Percentiles rank a stretch among this genome's conserved stretches.
phyloP scores from a whole-genome alignment of 2,797 vertebrate species.

The Nasua narica region DNA sequence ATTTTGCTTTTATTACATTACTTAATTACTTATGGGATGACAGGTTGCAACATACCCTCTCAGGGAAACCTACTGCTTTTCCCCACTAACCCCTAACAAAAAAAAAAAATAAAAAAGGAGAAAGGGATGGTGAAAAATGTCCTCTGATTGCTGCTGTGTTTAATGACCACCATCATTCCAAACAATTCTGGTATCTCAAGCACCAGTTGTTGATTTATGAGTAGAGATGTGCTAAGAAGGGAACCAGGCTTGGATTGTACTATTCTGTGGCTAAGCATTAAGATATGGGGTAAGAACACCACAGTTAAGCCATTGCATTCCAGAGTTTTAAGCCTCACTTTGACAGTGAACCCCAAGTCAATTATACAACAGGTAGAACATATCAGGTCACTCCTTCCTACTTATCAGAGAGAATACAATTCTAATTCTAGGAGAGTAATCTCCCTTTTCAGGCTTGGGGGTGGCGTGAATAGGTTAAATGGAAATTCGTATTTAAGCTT shows the following conservation, averaged over 20 bases:
- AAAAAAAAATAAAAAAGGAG: background rate
- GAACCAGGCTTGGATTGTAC: background rate
- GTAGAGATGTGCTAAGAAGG: background rate
- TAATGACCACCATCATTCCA: background rate
- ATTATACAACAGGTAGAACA: background rate
- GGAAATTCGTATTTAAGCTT: background rate
- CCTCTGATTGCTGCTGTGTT: background rate
- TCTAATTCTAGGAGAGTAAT: background rate
- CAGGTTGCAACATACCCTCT: background rate
- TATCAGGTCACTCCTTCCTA: background rate
- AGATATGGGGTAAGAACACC: background rate
- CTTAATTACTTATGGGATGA: background rate
- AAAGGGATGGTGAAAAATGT: background rate
- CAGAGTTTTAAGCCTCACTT: background rate
- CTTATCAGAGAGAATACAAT: background rate
- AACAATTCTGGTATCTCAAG: background rate
- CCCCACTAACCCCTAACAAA: background rate
- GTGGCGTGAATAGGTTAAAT: background rate
- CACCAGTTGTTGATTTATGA: constrained; percentile 10
- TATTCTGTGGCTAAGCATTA: background rate
- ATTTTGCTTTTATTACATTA: constrained; percentile 12
- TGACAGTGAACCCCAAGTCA: background rate
- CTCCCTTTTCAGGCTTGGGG: background rate
- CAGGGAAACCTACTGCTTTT: background rate
- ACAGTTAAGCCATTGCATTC: background rate